A percentile compares a stretch with the other conserved stretches of the same genome.
Conservation (phyloP, 2,888 invertebrate genomes). For the Sturmia bella region DNA sequence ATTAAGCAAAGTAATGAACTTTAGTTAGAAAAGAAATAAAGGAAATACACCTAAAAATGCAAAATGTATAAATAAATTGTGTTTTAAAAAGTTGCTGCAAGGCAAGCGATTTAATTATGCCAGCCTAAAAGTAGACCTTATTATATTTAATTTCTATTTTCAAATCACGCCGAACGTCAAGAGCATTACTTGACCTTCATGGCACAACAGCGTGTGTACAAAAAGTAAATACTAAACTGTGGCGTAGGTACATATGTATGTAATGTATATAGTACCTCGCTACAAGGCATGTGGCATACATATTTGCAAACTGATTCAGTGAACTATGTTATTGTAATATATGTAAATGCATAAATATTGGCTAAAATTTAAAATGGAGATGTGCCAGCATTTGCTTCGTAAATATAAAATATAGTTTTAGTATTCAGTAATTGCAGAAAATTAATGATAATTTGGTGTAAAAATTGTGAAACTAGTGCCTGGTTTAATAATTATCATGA, state of each 20-base stretch:
- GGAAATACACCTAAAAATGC: neutral
- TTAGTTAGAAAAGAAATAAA: neutral
- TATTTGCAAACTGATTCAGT: too few species aligned
- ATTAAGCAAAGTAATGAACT: neutral
- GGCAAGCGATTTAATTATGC: neutral
- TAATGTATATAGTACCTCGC: neutral
- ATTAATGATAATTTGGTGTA: too few species aligned
- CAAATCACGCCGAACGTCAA: constrained; percentile 26
- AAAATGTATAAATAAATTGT: constrained; percentile 1
- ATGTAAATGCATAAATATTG: too few species aligned
- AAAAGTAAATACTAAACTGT: neutral
- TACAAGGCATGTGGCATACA: too few species aligned
- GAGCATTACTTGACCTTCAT: constrained; percentile 67
- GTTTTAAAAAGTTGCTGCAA: neutral
- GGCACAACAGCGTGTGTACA: constrained; percentile 5
- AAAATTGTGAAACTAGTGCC: too few species aligned
- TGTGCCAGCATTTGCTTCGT: too few species aligned
- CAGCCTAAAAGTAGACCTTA: constrained; percentile 57
- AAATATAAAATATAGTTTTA: too few species aligned
- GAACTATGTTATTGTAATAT: too few species aligned
- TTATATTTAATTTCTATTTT: constrained; percentile 20
- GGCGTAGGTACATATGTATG: neutral
- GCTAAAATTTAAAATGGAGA: too few species aligned
- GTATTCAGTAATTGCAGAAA: too few species aligned
- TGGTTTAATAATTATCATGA: too few species aligned